These are phyloP conservation scores for Cabera pusaria DNA, from an alignment of 2,888 invertebrate species.

Conservation along the genomic window DNA sequence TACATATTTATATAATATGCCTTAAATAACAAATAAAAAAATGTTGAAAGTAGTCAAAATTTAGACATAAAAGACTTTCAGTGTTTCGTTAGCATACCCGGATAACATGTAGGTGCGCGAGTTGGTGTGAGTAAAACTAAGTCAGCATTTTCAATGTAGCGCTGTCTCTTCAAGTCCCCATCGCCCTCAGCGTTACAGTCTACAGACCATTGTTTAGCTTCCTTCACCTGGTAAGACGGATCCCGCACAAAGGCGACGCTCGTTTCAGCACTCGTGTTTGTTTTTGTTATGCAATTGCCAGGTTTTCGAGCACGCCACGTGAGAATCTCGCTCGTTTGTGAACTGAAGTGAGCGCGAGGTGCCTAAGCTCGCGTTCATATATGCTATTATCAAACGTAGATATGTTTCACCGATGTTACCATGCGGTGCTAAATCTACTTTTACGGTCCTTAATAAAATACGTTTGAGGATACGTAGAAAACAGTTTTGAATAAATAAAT, in stretches of 20 bases:
- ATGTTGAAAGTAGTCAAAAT: no score
- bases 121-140: conserved; percentile 2
- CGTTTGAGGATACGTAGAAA: no score
- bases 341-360: conserved; percentile 51
- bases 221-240: conserved; percentile 77
- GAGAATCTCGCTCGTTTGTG: conserved; percentile 66
- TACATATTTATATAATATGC: no score
- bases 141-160: not conserved
- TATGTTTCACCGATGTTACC: conserved; percentile 20
- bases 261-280: conserved; percentile 74
- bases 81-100: not conserved
- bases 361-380: conserved; percentile 20
- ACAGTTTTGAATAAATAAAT: no score
- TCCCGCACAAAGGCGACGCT: conserved; percentile 73
- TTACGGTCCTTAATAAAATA: conserved; percentile 10
- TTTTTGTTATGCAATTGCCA: conserved; percentile 79
- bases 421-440: conserved; percentile 14
- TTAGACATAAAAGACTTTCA: no score
- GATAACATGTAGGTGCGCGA: not conserved
- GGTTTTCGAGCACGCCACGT: conserved; percentile 67
- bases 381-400: conserved; percentile 28
- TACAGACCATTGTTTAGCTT: conserved; percentile 76
- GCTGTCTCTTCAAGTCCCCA: conserved; percentile 7
- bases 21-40: no score
- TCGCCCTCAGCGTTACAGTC: conserved; percentile 57